Conservation (phyloP, 2,113 vertebrate genomes). For the Protobothrops flavoviridis region DNA sequence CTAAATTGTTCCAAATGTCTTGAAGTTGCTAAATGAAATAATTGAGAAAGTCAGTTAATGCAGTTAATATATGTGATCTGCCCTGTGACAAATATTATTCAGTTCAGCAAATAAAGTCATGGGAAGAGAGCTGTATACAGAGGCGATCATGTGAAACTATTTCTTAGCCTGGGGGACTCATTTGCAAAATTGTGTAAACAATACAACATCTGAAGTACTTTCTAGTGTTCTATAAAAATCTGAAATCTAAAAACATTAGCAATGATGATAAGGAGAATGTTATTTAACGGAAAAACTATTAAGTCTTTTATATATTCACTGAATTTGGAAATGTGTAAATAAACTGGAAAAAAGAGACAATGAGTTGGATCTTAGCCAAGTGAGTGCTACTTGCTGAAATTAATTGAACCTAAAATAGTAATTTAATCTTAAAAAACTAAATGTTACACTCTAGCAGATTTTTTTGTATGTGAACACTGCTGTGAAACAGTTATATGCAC, state of each 20-base stretch:
- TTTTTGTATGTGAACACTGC: background rate
- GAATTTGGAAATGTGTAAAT: conserved; percentile 21
- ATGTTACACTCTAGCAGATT: background rate
- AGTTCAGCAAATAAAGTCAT: conserved; percentile 50
- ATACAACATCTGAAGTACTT: conserved; percentile 49
- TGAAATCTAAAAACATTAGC: conserved; percentile 60
- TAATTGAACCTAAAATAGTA: background rate
- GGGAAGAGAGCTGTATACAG: conserved; percentile 59
- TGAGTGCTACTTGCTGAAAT: background rate
- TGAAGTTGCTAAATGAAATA: conserved; percentile 35
- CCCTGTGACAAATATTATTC: conserved; percentile 46
- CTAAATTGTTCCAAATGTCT: conserved; percentile 38
- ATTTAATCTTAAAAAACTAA: background rate
- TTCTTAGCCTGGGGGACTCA: conserved; percentile 48
- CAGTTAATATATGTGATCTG: conserved; percentile 40
- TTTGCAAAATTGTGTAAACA: conserved; percentile 50
- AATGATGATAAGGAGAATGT: conserved; percentile 22
- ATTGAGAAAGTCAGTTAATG: conserved; percentile 28
- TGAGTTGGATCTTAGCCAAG: background rate
- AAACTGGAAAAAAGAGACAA: background rate
- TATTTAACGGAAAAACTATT: conserved; percentile 28
- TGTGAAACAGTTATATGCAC: background rate
- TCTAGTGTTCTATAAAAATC: conserved; percentile 60
- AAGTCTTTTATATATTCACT: conserved; percentile 2
- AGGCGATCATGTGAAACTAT: conserved; percentile 50